Conservation (phyloP, 2,888 invertebrate genomes). For the Polymixis flavicincta region DNA sequence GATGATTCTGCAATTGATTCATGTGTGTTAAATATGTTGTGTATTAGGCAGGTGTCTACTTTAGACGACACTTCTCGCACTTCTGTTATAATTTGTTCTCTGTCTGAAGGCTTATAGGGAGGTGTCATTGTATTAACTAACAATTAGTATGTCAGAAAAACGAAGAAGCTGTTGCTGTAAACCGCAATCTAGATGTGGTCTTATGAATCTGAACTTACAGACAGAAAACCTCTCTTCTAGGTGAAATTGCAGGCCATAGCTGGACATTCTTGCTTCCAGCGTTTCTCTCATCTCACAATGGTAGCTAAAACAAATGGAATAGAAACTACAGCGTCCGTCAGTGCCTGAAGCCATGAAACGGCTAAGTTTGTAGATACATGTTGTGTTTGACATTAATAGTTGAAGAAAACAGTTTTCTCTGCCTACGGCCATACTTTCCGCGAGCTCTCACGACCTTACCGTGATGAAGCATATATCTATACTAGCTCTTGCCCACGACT, state of each 20-base stretch:
- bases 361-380: not conserved
- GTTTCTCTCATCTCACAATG: slow-evolving; percentile 4
- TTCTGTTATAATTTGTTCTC: not conserved
- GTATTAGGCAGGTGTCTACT: not conserved
- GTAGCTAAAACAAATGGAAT: slow-evolving; percentile 3
- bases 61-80: not conserved
- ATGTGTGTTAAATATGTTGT: too few relatives aligned
- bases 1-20: not conserved
- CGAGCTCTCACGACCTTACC: not conserved
- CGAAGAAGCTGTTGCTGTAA: not conserved
- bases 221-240: not conserved
- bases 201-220: not conserved
- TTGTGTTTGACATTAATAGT: slow-evolving; percentile 7
- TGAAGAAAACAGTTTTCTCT: slow-evolving; percentile 32
- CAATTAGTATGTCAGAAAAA: not conserved
- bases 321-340: not conserved
- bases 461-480: not conserved
- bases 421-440: not conserved
- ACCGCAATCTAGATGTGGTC: not conserved
- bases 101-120: too few relatives aligned
- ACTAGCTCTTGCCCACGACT: too few relatives aligned
- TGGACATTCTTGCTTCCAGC: not conserved
- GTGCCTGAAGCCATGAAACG: slow-evolving; percentile 2
- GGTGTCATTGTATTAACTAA: not conserved
- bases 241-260: not conserved